phyloP scores from a whole-genome alignment of 23 tunicate genomes.

The Trididemnum miniatum region DNA sequence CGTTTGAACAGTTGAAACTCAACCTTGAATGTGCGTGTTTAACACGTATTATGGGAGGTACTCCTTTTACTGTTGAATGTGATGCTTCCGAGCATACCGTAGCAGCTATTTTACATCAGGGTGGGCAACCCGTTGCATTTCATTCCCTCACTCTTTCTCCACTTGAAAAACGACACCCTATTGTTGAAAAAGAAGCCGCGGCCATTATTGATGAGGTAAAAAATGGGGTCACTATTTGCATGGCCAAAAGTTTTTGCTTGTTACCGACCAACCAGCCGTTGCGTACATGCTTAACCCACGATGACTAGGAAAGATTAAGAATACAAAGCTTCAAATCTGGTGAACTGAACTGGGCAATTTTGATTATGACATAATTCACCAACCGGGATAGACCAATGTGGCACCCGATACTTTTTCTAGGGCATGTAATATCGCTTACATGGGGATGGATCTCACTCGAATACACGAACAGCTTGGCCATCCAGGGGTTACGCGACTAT shows the following conservation, averaged over 20 bases:
- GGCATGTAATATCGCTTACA: too few relatives aligned
- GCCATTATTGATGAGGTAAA: constrained; percentile 41
- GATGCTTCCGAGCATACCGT: constrained; percentile 32
- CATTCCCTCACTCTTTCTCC: not conserved
- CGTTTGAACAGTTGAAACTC: not conserved
- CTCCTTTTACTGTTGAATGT: constrained; percentile 3
- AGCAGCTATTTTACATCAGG: constrained; percentile 28
- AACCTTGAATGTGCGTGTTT: not conserved
- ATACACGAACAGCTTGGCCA: constrained; percentile 6
- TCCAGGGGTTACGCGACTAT: constrained; percentile 6
- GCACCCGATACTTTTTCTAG: constrained; percentile 28
- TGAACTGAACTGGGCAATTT: constrained; percentile 18
- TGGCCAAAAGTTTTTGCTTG: constrained; percentile 3
- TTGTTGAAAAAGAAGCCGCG: constrained; percentile 41
- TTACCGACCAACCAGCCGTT: constrained; percentile 39
- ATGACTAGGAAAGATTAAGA: constrained; percentile 27
- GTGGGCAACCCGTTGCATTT: constrained; percentile 42
- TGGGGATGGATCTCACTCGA: not conserved
- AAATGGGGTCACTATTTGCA: constrained; percentile 32
- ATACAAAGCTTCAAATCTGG: constrained; percentile 31
- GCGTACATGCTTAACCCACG: constrained; percentile 33
- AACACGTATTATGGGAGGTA: not conserved
- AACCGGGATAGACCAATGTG: constrained; percentile 23
- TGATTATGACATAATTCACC: not conserved
- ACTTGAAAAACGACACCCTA: not conserved